Evolutionary conservation across 1,140 invertebrate species (phyloP), one percentile per base, ranked within the genome.

Genomic region (Cherax quadricarinatus): DNA sequence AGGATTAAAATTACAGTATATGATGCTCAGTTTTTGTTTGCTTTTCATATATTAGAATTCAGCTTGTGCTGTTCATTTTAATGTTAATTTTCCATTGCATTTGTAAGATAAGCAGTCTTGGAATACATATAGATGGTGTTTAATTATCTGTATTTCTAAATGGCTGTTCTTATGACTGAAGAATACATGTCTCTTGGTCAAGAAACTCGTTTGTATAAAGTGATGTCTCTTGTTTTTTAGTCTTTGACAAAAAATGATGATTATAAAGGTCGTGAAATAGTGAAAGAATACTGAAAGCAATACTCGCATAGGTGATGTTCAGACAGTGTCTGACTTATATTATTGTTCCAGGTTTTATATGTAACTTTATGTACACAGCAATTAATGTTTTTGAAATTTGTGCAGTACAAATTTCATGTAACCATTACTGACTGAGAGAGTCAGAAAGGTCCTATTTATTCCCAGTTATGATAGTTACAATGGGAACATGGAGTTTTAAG

Each of bases 101-200:
- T 70, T 75, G 70, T 24, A 24, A 75, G 70, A 2, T 41, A 41
- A 41, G 30, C 30, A 57, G 53, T 14, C 53, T 57, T 57, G 53
- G 53, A 57, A 57, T 57, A 57, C 53, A 10, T 14, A 14, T 57
- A 57, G 53, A 57, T 57, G 53, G 53, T 24, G 70, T 75, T 41
- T 57, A 62, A 70, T 57, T 70, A 10, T 70, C 41, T 70, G 70
- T 62, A 70, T 85, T 85, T 85, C 83, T 48, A 24, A 85, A 85
- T 85, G 48, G 83, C 83, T 85, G 83, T 85, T 85, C 70, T 57
- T 70, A 48, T 85, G 48, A 12, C 83, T 85, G 16, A 49, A 48
- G 12, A 30, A 75, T 30, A 30, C 2, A 41, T 41, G 30, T 41
- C 30, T 41, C 30, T 41, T 41, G 30, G 30, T 41, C 30, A 41